Evolutionary conservation across 2,113 vertebrate species (phyloP).

Genomic region (Leucoraja erinaceus): DNA sequence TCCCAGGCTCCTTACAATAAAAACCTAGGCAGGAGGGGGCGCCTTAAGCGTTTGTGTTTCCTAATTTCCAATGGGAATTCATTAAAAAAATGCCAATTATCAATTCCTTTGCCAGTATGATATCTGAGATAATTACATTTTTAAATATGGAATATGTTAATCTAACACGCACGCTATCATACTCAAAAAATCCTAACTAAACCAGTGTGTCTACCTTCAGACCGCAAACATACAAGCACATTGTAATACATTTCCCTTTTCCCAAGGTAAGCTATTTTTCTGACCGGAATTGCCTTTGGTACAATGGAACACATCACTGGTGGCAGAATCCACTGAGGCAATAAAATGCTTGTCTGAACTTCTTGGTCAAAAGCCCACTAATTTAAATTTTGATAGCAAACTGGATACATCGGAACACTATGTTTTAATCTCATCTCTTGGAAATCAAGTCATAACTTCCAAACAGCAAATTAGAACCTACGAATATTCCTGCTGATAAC

Average conservation of each 20-base stretch:
- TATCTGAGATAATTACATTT: not conserved
- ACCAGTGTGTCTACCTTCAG: constrained; percentile 12
- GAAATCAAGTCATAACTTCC: not conserved
- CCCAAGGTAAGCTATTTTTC: not conserved
- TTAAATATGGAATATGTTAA: not conserved
- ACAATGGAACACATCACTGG: not conserved
- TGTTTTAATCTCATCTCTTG: not conserved
- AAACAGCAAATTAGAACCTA: not conserved
- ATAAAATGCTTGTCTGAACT: not conserved
- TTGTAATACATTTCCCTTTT: not conserved
- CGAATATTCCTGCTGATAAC: not conserved
- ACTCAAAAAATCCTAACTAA: not conserved
- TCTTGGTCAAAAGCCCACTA: not conserved
- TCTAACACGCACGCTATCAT: not conserved
- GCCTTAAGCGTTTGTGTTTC: not conserved
- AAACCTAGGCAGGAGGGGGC: not conserved
- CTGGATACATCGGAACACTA: not conserved
- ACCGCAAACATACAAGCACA: not conserved
- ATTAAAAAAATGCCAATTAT: not conserved
- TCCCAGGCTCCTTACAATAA: not conserved
- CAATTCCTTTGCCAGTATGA: not conserved
- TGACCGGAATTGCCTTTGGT: not conserved
- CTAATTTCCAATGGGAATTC: not conserved
- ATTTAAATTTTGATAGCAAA: not conserved
- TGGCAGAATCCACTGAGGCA: constrained; percentile 7